Conservation (phyloP, 2,113 vertebrate species). For the Chionodraco myersi region DNA sequence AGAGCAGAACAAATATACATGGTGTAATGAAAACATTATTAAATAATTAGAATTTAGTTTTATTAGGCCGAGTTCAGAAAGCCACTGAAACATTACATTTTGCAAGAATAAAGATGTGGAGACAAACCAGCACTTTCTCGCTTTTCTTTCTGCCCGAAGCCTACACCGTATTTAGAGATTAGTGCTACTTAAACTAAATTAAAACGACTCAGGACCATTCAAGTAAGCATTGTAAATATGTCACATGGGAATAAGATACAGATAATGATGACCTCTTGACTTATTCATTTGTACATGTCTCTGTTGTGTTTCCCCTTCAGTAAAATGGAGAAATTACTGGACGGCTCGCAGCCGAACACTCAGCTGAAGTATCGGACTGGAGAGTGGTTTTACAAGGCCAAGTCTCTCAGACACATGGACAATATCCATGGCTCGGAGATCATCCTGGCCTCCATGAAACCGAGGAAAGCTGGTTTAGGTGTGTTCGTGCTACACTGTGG, state of each 20-base stretch:
- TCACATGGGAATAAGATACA: not conserved
- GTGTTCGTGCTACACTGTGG: constrained; percentile 40
- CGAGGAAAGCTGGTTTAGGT: constrained; percentile 83
- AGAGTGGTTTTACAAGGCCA: constrained; percentile 97
- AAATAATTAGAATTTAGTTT: not conserved
- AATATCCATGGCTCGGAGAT: constrained; percentile 94
- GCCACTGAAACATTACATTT: not conserved
- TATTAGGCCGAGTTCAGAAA: not conserved
- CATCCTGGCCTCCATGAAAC: constrained; percentile 93
- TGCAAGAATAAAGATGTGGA: too few species aligned
- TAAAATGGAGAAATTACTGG: constrained; percentile 85
- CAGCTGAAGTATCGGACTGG: constrained; percentile 93
- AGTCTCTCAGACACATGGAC: constrained; percentile 92
- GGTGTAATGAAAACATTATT: not conserved
- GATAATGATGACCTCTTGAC: not conserved
- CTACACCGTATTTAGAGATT: constrained; percentile 37
- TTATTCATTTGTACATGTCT: constrained; percentile 1
- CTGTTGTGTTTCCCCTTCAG: constrained; percentile 73
- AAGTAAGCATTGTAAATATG: too few species aligned
- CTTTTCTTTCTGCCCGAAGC: constrained; percentile 3
- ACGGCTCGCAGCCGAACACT: constrained; percentile 67
- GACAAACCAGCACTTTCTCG: not conserved
- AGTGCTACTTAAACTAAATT: constrained; percentile 33
- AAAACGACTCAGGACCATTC: constrained; percentile 9
- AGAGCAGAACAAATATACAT: not conserved